These are phyloP conservation scores for Onthophagus sagittarius DNA, from an alignment of 2,888 invertebrate species.

Conservation along the genomic window DNA sequence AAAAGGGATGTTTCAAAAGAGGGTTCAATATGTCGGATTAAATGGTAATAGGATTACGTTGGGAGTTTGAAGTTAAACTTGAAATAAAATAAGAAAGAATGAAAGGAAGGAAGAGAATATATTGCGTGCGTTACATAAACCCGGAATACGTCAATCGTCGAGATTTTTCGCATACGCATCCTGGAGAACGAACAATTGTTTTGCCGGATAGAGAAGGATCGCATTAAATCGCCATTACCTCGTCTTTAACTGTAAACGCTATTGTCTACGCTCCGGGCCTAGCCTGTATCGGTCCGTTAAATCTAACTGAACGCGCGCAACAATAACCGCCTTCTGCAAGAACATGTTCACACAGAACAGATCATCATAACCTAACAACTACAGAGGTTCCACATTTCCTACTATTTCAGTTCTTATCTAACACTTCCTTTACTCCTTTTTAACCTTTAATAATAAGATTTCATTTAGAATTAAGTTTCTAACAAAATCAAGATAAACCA, in stretches of 20 bases:
- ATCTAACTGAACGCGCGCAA: neutral
- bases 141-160: neutral
- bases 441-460: too few relatives aligned
- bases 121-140: neutral
- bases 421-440: too few relatives aligned
- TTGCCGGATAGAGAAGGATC: neutral
- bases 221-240: conserved; percentile 10
- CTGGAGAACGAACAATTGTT: conserved; percentile 1
- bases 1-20: neutral
- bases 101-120: neutral
- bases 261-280: conserved; percentile 3
- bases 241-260: conserved; percentile 10
- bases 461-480: too few relatives aligned
- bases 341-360: neutral
- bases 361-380: neutral
- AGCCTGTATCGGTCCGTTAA: conserved; percentile 3
- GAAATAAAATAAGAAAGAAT: neutral
- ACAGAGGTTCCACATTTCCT: neutral
- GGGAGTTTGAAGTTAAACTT: neutral
- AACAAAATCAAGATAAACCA: too few relatives aligned
- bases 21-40: neutral
- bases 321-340: neutral
- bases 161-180: conserved; percentile 6
- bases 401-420: neutral
- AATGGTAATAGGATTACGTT: neutral